Base-by-base conservation (phyloP, 1,140 invertebrate genomes). In the Lordiphosa mommai region DNA sequence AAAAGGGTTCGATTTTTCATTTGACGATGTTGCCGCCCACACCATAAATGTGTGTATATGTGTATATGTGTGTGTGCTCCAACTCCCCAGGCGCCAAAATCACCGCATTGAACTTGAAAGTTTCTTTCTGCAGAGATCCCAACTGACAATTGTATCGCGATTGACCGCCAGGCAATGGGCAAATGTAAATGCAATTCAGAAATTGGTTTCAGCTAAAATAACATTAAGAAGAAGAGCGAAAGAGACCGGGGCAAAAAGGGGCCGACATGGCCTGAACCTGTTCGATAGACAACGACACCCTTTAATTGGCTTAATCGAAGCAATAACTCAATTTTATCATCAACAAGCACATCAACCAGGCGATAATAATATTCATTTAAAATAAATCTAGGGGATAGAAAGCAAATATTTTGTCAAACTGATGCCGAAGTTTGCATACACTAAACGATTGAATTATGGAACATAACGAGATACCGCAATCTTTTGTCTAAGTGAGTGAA, bases 271-370 rank as follows among this genome's bases (percentile, higher is more conserved):
- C n/a, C 13, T 36, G 27, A 20, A 63, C 23, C 41, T 17, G n/a
- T 30, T 12, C 14, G 30, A 47, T 29, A 40, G 57, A 44, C 46
- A 64, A 60, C 59, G 47, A 74, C 66, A 82, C 71, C 70, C 71
- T 74, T 80, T 80, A 80, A 82, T 80, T 82, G 71, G 57, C 71
- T 72, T 71, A 82, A 80, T 80, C 65, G 76, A 52, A 47, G 48
- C 76, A 80, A 80, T 80, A 82, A 80, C 74, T 80, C 74, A 80
- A 80, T 80, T 77, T 80, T 82, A 80, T 82, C 76, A 82, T 16
- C 43, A 53, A 47, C 60, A 49, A 64, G 40, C 33, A 41, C 30
- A 53, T 33, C 60, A 37, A 48, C 20, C n/a, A 43, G 40, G 44
- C 52, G 64, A 50, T 63, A 76, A 80, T 67, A 50, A 70, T 52